Evolutionary conservation across 2,113 vertebrate genomes (phyloP).

Genomic region (Microcebus jonahi): DNA sequence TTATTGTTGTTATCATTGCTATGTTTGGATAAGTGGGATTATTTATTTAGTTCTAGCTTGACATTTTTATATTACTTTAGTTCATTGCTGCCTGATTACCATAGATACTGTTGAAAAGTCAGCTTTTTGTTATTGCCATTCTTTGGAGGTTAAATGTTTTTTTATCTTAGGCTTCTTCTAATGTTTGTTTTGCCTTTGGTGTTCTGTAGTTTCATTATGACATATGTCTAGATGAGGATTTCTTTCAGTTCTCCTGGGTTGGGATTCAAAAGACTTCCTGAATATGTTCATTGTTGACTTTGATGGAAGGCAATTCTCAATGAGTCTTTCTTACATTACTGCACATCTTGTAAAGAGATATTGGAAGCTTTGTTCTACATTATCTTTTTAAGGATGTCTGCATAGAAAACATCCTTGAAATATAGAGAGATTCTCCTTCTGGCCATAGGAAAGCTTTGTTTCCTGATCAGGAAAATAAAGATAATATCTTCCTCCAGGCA

Average conservation of each 20-base stretch:
- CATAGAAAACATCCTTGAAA: not conserved
- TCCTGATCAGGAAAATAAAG: not conserved
- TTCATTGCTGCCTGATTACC: not conserved
- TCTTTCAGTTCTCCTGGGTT: not conserved
- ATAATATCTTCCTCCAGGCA: not conserved
- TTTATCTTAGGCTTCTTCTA: not conserved
- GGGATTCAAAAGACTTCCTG: not conserved
- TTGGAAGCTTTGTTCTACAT: not conserved
- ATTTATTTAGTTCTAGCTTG: not conserved
- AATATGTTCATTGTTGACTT: not conserved
- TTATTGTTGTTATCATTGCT: not conserved
- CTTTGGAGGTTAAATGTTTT: not conserved
- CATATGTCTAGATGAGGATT: not conserved
- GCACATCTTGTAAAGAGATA: not conserved
- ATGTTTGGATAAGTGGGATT: not conserved
- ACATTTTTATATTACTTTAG: not conserved
- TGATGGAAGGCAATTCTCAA: not conserved
- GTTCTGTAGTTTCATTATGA: not conserved
- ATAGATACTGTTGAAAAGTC: not conserved
- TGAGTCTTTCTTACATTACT: not conserved
- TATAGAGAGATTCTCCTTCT: not conserved
- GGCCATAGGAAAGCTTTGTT: not conserved
- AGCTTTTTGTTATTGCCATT: not conserved
- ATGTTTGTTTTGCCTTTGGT: not conserved
- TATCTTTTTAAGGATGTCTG: not conserved